Evolutionary conservation across 2,888 invertebrate species (phyloP).

Genomic region (Panzeria rudis): DNA sequence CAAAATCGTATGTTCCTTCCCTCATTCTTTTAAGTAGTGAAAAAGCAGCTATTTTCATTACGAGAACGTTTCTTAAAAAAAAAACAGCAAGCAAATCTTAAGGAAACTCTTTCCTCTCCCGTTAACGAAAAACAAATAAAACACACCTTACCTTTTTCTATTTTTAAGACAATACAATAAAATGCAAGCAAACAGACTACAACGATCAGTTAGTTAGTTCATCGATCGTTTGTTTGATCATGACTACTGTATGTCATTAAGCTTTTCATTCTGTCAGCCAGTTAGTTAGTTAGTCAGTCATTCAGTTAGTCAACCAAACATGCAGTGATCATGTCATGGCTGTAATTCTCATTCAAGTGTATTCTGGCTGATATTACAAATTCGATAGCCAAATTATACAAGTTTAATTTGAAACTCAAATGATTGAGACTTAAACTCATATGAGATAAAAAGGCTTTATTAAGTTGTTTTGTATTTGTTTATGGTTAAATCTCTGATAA

Average conservation of each 20-base stretch:
- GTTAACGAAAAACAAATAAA: conserved; percentile 14
- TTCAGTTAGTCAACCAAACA: conserved; percentile 13
- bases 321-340: conserved; percentile 65
- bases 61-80: neutral
- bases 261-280: neutral
- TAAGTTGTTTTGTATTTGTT: conserved; percentile 51
- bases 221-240: conserved; percentile 45
- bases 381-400: conserved; percentile 57
- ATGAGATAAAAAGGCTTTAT: conserved; percentile 33
- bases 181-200: neutral
- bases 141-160: conserved; percentile 40
- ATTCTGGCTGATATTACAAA: conserved; percentile 50
- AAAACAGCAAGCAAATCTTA: neutral
- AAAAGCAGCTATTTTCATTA: neutral
- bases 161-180: conserved; percentile 11
- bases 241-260: conserved; percentile 57
- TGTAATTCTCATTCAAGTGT: conserved; percentile 58
- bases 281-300: conserved; percentile 10
- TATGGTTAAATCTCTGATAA: conserved; percentile 60
- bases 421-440: conserved; percentile 53
- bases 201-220: conserved; percentile 36
- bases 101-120: neutral
- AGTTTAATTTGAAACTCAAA: conserved; percentile 33
- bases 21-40: neutral
- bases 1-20: neutral